Conservation (phyloP, 2,113 vertebrate species). For the Microtus pennsylvanicus region DNA sequence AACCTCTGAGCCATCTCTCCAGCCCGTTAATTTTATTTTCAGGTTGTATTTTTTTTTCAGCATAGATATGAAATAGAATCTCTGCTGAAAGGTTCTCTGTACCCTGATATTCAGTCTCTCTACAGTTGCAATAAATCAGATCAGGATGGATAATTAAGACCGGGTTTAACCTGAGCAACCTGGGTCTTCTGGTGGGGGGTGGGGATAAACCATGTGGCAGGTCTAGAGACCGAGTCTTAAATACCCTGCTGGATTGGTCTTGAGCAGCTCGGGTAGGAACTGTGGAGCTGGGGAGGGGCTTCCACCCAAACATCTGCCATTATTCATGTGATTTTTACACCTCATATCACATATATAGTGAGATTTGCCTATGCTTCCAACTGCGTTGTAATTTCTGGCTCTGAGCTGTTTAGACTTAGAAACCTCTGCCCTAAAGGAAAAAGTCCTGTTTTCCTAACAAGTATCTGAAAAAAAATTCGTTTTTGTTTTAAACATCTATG, state of each 20-base stretch:
- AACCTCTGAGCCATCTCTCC: too few relatives aligned
- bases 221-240: too few relatives aligned
- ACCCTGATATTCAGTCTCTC: too few relatives aligned
- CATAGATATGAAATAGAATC: neutral
- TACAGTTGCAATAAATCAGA: too few relatives aligned
- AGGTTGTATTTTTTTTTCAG: constrained; percentile 19
- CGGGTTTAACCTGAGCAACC: too few relatives aligned
- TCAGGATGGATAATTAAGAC: too few relatives aligned
- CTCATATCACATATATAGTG: neutral
- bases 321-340: neutral
- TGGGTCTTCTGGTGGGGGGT: too few relatives aligned
- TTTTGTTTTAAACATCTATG: neutral
- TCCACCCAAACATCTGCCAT: neutral
- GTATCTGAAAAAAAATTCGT: neutral
- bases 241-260: too few relatives aligned
- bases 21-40: neutral
- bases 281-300: too few relatives aligned
- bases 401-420: neutral
- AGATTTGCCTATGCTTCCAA: neutral
- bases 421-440: neutral
- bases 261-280: too few relatives aligned
- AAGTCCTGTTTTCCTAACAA: neutral
- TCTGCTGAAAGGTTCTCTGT: neutral
- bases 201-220: too few relatives aligned
- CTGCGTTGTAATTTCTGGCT: neutral